Base-by-base conservation (phyloP, 2,888 invertebrate genomes). In the Diadegma fenestrale region DNA sequence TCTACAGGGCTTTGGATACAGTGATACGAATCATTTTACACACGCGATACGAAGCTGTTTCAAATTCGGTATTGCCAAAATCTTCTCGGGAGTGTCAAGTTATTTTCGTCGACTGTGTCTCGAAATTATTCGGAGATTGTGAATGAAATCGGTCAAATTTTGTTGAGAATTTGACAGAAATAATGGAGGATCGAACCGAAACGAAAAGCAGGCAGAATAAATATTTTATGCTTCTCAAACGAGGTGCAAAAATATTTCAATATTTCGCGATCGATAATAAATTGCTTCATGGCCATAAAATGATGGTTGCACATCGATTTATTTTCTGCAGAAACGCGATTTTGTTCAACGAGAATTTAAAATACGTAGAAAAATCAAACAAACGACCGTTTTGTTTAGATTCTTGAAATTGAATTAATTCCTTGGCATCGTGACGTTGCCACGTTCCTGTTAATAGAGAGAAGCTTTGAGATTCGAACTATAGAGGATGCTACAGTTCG, bases 41-140 rank as follows among this genome's bases (percentile, higher is more conserved):
- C 37, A 63, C 37, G 64, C 3, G 63, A 61, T 58, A 72, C 48
- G 64, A 41, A 71, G 22, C 37, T 51, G 64, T 26, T 48, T 80
- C 76, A 80, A 80, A 82, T 82, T 63, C 80, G 82, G 73, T 82
- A 77, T 86, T 73, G 80, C 73, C 71, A 80, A 86, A 86, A 64
- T 80, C 77, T 77, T 86, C 82, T 80, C 63, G 63, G 61, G 68
- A 69, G 77, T 80, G 68, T 80, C 77, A 61, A 77, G 43, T 80
- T 80, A 73, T 77, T 77, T 80, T 78, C 63, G 22, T 72, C 61
- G 37, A 68, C 77, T 80, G 77, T 82, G 72, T 81, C 71, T 61
- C 64, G 48, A 64, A 22, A 76, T 76, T 66, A 73, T 76, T 82
- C 84, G 79, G 84, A 82, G 22, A 58, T 77, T 68, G 72, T 86